Conservation (phyloP, 1,140 invertebrate species). For the Trinorchestia longiramus region DNA sequence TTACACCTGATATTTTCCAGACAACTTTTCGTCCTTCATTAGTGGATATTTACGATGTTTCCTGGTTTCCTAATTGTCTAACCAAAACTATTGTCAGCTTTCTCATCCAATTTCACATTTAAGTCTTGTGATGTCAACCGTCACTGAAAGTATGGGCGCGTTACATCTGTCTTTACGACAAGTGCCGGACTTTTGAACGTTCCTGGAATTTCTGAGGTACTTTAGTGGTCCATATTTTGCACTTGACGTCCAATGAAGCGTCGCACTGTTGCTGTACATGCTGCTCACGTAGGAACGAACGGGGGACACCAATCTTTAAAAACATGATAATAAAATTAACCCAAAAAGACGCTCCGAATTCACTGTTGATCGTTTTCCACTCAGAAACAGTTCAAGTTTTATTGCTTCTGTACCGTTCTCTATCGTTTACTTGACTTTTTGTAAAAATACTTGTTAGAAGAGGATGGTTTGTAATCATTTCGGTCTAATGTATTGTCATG, state of each 20-base stretch:
- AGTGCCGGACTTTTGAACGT: neutral
- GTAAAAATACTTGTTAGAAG: too few species aligned
- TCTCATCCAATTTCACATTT: neutral
- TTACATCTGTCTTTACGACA: neutral
- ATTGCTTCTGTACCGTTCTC: neutral
- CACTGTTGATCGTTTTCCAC: neutral
- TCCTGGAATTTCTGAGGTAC: neutral
- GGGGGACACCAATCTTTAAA: neutral
- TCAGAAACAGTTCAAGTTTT: neutral
- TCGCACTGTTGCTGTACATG: neutral
- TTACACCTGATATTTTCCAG: neutral
- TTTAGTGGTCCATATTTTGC: neutral
- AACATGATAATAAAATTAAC: neutral
- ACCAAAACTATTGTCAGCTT: neutral
- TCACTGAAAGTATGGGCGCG: neutral
- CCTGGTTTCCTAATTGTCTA: neutral
- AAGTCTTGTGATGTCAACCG: neutral
- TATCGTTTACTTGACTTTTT: neutral
- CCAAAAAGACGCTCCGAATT: neutral
- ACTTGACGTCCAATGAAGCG: neutral
- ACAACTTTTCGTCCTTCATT: neutral
- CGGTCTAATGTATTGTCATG: too few species aligned
- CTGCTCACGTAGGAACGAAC: neutral
- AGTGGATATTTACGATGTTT: neutral
- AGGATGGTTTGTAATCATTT: too few species aligned